Conservation (phyloP, 2,888 invertebrate species). For the Xestia rhomboidea region DNA sequence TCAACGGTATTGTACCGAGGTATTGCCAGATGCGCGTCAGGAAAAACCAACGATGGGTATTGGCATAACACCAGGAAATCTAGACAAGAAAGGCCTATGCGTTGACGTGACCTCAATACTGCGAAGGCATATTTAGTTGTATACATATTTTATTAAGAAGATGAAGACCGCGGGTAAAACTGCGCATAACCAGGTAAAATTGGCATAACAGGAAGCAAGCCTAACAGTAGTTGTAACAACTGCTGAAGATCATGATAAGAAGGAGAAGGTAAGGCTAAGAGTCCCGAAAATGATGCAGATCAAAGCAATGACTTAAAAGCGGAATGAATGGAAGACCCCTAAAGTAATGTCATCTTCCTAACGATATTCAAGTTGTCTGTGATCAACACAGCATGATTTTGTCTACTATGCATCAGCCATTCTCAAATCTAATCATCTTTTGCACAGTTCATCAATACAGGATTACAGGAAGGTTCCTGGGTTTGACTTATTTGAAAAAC, state of each 20-base stretch:
- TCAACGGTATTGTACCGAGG: neutral
- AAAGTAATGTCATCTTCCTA: neutral
- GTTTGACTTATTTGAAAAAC: neutral
- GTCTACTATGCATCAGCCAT: neutral
- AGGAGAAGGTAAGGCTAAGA: neutral
- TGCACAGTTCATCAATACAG: neutral
- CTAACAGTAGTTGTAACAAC: neutral
- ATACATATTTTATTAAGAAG: neutral
- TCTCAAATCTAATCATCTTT: neutral
- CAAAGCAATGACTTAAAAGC: neutral
- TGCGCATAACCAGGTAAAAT: neutral
- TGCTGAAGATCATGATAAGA: neutral
- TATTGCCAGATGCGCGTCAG: slow-evolving; percentile 12
- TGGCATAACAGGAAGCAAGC: neutral
- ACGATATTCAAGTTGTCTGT: neutral
- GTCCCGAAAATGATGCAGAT: neutral
- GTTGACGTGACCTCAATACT: slow-evolving; percentile 16
- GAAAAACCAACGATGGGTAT: slow-evolving; percentile 35
- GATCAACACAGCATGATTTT: neutral
- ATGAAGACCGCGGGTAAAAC: neutral
- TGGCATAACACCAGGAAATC: slow-evolving; percentile 43
- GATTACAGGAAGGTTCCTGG: neutral
- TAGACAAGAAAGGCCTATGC: slow-evolving; percentile 9
- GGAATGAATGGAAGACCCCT: neutral
- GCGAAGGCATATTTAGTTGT: neutral